These are phyloP conservation scores for Schizopygopsis malacanthus DNA, from an alignment of 2,797 vertebrate species.

Conservation along the genomic window DNA sequence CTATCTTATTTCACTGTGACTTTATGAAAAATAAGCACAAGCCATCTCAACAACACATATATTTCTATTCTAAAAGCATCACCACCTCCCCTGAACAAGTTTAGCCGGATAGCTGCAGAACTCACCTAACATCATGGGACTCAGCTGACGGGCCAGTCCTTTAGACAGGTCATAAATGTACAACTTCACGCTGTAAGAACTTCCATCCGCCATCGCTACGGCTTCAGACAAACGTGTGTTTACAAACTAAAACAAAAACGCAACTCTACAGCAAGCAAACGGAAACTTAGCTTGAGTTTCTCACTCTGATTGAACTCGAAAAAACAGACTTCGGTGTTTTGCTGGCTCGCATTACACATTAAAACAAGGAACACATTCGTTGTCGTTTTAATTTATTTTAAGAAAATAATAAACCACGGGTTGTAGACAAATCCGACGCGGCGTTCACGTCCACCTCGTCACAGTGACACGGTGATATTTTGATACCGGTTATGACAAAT, in stretches of 20 bases:
- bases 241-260: not conserved
- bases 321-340: not conserved
- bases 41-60: not conserved
- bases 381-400: not conserved
- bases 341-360: not conserved
- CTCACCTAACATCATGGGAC: slow-evolving; percentile 96
- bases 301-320: not conserved
- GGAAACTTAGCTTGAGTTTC: not conserved
- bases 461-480: slow-evolving; percentile 51
- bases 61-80: not conserved
- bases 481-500: slow-evolving; percentile 48
- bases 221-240: slow-evolving; percentile 11
- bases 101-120: not conserved
- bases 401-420: not conserved
- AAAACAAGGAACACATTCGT: not conserved
- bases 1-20: not conserved
- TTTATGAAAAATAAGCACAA: not conserved
- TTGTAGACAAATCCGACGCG: not conserved
- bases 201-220: slow-evolving; percentile 71
- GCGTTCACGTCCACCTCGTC: slow-evolving; percentile 56
- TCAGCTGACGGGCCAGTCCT: slow-evolving; percentile 94
- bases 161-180: slow-evolving; percentile 96
- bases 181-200: slow-evolving; percentile 84
- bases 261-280: not conserved
- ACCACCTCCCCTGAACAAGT: not conserved